Base-by-base conservation (phyloP, 1,140 invertebrate species). In the Temnothorax curvispinosus region DNA sequence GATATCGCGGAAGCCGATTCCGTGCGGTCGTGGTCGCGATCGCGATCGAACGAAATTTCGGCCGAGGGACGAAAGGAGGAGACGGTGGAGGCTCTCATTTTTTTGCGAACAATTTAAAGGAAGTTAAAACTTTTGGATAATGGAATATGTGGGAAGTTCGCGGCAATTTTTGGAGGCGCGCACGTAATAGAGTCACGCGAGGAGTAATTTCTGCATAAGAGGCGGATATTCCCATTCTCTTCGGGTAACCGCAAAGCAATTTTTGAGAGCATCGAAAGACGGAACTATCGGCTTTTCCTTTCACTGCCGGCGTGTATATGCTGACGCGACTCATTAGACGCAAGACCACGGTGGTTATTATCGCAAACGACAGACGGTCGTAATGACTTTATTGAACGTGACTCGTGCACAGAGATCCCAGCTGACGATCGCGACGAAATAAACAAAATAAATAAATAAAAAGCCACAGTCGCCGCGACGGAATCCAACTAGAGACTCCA, bases 1-100 rank as follows among this genome's bases (percentile, higher is more conserved):
- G 80, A 58, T 82, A 58, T 82, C 78, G 69, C 67, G 80, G 67
- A 82, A 82, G 27, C 80, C 18, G 52, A 82, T 82, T 54, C 27
- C 27, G 4, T 13, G 47, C 7, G 3, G 41, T 9, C 41, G 7
- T 21, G 6, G 18, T 0, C 21, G 50, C 21, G 21, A 44, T 47
- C 47, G 50, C 78, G 65, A 81, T 71, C 3, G 3, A 47, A 50
- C 76, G 27, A 71, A 71, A 56, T 72, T 41, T 11, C 41, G 35
- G 15, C 11, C 35, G 21, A 6, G 4, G 5, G 27, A 54, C 18
- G 21, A 8, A 21, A 15, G 21, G 4, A 21, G 52, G 13, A 21
- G n/a, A 18, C 7, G 27, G 5, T 18, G 3, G 32, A 15, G 56
- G 18, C 50, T 15, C 27, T 2, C 47, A 5, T 32, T 65, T 47